phyloP scores from a whole-genome alignment of 2,888 invertebrate genomes.

The Epirrhoe alternata region DNA sequence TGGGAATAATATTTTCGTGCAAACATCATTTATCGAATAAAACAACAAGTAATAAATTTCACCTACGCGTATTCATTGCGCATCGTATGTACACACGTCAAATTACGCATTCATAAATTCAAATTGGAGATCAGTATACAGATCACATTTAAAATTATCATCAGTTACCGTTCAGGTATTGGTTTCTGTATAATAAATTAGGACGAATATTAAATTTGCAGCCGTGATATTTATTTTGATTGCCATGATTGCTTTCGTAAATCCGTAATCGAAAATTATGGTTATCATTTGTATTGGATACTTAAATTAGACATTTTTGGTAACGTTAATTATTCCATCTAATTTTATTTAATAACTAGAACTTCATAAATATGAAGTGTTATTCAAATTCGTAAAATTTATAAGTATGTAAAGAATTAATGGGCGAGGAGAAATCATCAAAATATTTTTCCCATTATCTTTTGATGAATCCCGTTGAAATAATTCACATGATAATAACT shows the following conservation, averaged over 20 bases:
- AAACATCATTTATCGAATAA: constrained; percentile 50
- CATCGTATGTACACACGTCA: constrained; percentile 47
- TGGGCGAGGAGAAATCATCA: no score
- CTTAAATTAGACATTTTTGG: no score
- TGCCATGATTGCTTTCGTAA: constrained; percentile 34
- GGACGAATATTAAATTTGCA: constrained; percentile 32
- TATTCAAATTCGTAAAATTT: no score
- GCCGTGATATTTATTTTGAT: constrained; percentile 34
- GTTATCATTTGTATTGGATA: not conserved
- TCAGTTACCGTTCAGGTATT: constrained; percentile 39
- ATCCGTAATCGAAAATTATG: constrained; percentile 7
- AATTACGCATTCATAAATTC: constrained; percentile 51
- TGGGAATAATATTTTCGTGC: constrained; percentile 30
- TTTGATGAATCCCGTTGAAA: no score
- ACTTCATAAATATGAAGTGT: no score
- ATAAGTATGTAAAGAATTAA: no score
- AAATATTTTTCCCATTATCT: no score
- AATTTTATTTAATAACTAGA: no score
- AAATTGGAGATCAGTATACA: constrained; percentile 49
- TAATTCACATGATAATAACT: no score
- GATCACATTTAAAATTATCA: constrained; percentile 48
- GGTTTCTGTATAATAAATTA: constrained; percentile 44
- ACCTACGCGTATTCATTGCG: constrained; percentile 50
- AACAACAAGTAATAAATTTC: constrained; percentile 58
- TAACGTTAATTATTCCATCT: no score